phyloP scores from a whole-genome alignment of 2,113 vertebrate genomes.

The Glareola pratincola region DNA sequence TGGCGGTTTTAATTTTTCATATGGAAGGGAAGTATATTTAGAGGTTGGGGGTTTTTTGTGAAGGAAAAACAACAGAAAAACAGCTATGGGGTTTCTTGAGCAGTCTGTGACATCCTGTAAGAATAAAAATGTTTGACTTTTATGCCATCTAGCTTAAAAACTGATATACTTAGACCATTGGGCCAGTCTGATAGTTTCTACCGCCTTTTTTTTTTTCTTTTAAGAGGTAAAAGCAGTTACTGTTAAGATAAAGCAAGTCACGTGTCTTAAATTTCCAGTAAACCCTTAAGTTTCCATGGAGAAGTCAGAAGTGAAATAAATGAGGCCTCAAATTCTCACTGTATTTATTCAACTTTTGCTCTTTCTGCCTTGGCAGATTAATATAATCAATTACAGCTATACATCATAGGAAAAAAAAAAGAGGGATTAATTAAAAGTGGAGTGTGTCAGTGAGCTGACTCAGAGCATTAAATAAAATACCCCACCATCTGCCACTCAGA shows the following conservation, averaged over 20 bases:
- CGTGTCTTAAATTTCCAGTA: neutral
- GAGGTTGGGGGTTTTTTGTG: neutral
- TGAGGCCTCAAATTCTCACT: neutral
- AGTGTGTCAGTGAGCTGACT: neutral
- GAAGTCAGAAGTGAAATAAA: neutral
- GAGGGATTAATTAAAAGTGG: neutral
- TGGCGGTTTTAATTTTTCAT: neutral
- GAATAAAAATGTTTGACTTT: neutral
- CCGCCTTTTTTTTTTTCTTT: neutral
- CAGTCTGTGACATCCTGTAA: neutral
- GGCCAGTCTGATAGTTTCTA: neutral
- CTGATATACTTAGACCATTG: neutral
- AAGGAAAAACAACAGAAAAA: neutral
- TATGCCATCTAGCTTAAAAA: neutral
- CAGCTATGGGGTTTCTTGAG: neutral
- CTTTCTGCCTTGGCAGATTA: neutral
- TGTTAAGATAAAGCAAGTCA: neutral
- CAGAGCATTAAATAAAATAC: neutral
- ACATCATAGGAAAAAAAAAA: neutral
- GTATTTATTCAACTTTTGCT: neutral
- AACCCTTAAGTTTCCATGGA: neutral
- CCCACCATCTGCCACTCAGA: neutral
- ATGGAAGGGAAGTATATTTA: neutral
- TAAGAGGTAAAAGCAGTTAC: neutral
- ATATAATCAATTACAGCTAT: constrained; percentile 7